Evolutionary conservation across 2,888 invertebrate genomes (phyloP), one percentile per base, ranked within the genome.

Genomic region (Phymatocera aterrima): DNA sequence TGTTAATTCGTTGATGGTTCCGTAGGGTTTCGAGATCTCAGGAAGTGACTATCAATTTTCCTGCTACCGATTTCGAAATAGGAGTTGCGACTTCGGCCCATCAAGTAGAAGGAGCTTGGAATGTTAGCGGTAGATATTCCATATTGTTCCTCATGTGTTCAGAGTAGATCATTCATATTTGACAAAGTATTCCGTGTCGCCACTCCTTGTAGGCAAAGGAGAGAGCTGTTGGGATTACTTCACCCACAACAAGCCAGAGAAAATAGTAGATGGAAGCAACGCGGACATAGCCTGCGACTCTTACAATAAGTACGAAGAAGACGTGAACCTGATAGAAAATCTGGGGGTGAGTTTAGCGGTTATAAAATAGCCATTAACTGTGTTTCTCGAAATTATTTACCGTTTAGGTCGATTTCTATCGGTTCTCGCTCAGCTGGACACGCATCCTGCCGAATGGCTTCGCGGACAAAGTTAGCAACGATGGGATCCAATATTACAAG

Each of bases 401-500:
- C 3, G 6, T 24, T 57, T 40, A 86, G 85, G 80, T 78, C 2
- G 83, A 82, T n/a, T 75, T 80, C 3, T 84, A 83, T 37, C 79
- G 81, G 77, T 83, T 87, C 60, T 86, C 85, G 2, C 31, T 85
- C 28, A 84, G 83, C 0, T 87, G 86, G 86, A 18, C 85, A 24
- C 80, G 85, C 78, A 84, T 88, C 64, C 75, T 88, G 24, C 86
- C 86, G 0, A 80, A 78, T 12, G 85, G 85, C 37, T 80, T 81
- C 4, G 46, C 92, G 15, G 93, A 94, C 84, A 87, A 93, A 31
- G 91, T 96, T 24, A 97, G 95, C 87, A 91, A 92, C 54, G 92
- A 93, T 2, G 97, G 96, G 18, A 92, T 97, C 10, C 91, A 93
- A 79, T 96, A 96, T 90, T 97, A 97, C 89, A 94, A 94, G 85